A percentile compares a stretch with the other conserved stretches of the same genome.
Evolutionary conservation across 2,888 invertebrate genomes (phyloP).

Genomic region (Cantharis rufa): DNA sequence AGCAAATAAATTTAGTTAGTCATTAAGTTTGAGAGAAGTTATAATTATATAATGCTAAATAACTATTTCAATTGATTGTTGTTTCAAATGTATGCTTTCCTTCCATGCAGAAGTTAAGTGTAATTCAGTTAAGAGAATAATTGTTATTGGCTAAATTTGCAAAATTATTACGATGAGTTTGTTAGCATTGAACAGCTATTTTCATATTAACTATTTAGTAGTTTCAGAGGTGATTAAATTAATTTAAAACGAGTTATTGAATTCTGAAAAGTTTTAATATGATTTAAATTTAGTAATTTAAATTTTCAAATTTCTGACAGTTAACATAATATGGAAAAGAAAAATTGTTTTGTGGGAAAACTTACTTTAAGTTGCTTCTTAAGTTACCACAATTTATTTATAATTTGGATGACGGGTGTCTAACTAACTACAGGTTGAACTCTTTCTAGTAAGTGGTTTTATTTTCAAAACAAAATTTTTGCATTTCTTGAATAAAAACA

Average conservation of each 20-base stretch:
- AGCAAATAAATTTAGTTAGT: not conserved
- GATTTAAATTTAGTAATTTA: not conserved
- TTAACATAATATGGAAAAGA: not conserved
- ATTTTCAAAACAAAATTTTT: not conserved
- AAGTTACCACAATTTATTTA: not conserved
- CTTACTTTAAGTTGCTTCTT: not conserved
- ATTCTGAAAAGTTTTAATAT: not conserved
- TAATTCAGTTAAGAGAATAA: not conserved
- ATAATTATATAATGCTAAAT: not conserved
- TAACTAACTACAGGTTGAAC: not conserved
- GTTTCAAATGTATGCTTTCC: not conserved
- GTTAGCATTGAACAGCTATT: not conserved
- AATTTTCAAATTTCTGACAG: not conserved
- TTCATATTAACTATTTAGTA: not conserved
- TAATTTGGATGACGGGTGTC: not conserved
- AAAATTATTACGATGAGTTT: not conserved
- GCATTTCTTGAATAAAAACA: not conserved
- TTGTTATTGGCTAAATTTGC: not conserved
- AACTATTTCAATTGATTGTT: not conserved
- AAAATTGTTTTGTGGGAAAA: not conserved
- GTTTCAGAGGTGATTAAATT: not conserved
- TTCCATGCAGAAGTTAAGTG: not conserved
- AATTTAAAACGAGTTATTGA: not conserved
- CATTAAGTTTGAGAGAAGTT: not conserved
- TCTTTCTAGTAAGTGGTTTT: not conserved